Percentiles rank a stretch among this genome's conserved stretches.
These are phyloP conservation scores for Cyphomyrus discorhynchus DNA, from an alignment of 2,113 vertebrate genomes.

Conservation along the genomic window DNA sequence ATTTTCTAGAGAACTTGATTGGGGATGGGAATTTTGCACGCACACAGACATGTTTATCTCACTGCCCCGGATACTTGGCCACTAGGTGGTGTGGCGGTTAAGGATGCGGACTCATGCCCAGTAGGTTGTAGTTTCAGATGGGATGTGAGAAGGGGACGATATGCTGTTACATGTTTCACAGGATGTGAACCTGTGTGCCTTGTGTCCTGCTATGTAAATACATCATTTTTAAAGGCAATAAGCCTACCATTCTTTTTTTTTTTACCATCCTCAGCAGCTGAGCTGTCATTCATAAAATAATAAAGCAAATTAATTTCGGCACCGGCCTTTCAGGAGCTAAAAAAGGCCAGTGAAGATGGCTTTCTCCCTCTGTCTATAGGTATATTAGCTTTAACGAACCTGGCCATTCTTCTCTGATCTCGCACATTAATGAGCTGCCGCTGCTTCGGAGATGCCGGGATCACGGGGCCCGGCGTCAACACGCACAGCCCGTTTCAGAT, in stretches of 20 bases:
- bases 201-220: not conserved
- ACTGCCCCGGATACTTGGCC: not conserved
- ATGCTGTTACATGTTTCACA: not conserved
- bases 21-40: conserved; percentile 47
- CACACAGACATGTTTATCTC: not conserved
- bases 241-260: conserved; percentile 22
- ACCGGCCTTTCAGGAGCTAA: not conserved
- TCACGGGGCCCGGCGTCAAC: not conserved
- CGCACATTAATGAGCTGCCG: not conserved
- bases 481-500: not conserved
- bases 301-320: conserved; percentile 46
- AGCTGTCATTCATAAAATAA: conserved; percentile 44
- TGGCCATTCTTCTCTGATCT: not conserved
- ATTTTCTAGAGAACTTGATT: conserved; percentile 84
- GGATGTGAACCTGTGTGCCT: not conserved
- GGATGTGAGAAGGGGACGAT: not conserved
- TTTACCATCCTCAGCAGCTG: conserved; percentile 32
- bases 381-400: not conserved
- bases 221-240: conserved; percentile 11
- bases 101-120: not conserved
- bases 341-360: not conserved
- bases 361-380: not conserved
- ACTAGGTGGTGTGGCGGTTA: not conserved
- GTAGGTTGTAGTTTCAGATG: not conserved
- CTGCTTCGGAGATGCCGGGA: not conserved